phyloP scores from a whole-genome alignment of 2,113 vertebrate species.

The Mastomys coucha region DNA sequence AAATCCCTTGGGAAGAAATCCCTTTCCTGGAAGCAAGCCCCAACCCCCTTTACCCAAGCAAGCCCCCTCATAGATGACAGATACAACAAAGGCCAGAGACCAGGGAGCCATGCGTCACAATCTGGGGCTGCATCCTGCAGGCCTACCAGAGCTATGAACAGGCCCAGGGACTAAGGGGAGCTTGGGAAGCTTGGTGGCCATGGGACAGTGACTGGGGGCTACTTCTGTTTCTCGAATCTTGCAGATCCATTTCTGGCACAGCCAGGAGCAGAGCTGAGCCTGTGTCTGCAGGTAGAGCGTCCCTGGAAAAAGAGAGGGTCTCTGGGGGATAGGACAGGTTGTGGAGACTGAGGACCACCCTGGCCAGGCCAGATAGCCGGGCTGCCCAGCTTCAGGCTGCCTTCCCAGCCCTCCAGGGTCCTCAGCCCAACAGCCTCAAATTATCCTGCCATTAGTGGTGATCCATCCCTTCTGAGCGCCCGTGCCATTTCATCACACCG shows the following conservation, averaged over 20 bases:
- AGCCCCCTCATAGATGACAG: not conserved
- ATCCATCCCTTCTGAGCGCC: slow-evolving; percentile 95
- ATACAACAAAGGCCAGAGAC: not conserved
- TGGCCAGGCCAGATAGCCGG: not conserved
- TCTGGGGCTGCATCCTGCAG: not conserved
- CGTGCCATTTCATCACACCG: slow-evolving; percentile 92
- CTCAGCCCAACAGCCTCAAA: slow-evolving; percentile 91
- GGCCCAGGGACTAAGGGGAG: not conserved
- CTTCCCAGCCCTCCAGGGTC: slow-evolving; percentile 85
- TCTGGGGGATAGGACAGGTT: not conserved
- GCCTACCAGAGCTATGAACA: not conserved
- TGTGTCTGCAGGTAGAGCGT: not conserved
- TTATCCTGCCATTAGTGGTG: slow-evolving; percentile 97
- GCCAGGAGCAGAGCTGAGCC: not conserved
- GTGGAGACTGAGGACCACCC: not conserved
- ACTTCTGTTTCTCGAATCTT: not conserved
- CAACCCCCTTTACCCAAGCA: not conserved
- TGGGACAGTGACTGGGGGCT: too few relatives aligned
- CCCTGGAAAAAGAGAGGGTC: not conserved
- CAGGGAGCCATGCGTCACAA: not conserved
- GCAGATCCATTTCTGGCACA: not conserved
- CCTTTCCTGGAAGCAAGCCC: not conserved
- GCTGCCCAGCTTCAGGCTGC: not conserved
- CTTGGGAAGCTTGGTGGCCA: not conserved
- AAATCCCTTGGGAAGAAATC: not conserved